A percentile compares a stretch with the other conserved stretches of the same genome.
Conservation (phyloP, 1,140 invertebrate species). For the Orussus abietinus region DNA sequence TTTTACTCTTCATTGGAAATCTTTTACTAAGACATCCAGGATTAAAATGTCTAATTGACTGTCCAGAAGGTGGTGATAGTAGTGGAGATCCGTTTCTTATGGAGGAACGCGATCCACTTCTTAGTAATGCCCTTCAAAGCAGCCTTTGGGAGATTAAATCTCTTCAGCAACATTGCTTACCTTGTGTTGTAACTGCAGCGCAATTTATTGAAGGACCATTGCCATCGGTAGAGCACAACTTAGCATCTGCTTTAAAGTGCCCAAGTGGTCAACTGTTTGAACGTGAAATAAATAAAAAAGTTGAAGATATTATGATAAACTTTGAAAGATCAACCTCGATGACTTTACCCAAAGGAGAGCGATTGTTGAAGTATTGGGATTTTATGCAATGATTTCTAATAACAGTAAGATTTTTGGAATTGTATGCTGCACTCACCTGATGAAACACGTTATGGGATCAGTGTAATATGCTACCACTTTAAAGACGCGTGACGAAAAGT, state of each 20-base stretch:
- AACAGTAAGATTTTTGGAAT: neutral
- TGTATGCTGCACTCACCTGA: neutral
- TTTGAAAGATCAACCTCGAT: slow-evolving; percentile 59
- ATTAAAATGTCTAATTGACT: slow-evolving; percentile 72
- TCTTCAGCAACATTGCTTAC: slow-evolving; percentile 72
- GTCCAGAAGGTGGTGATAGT: slow-evolving; percentile 49
- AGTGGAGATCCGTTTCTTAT: slow-evolving; percentile 75
- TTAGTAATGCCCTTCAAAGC: slow-evolving; percentile 77
- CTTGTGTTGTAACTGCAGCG: slow-evolving; percentile 64
- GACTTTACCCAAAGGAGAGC: slow-evolving; percentile 50
- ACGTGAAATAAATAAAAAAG: slow-evolving; percentile 60
- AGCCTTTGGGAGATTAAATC: slow-evolving; percentile 88
- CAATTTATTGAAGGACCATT: slow-evolving; percentile 66
- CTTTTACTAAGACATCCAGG: slow-evolving; percentile 82
- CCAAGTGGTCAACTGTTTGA: slow-evolving; percentile 62
- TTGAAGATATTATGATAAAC: slow-evolving; percentile 60
- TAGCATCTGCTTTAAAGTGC: slow-evolving; percentile 59
- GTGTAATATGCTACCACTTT: neutral
- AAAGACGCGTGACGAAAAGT: neutral
- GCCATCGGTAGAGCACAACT: slow-evolving; percentile 65
- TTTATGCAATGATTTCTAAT: slow-evolving; percentile 28
- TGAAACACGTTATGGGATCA: neutral
- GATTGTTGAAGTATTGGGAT: slow-evolving; percentile 56
- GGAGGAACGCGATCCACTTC: slow-evolving; percentile 73
- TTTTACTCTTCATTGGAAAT: slow-evolving; percentile 83